These are phyloP conservation scores for Seriola dumerili DNA, from an alignment of 2,113 vertebrate species.

Conservation along the genomic window DNA sequence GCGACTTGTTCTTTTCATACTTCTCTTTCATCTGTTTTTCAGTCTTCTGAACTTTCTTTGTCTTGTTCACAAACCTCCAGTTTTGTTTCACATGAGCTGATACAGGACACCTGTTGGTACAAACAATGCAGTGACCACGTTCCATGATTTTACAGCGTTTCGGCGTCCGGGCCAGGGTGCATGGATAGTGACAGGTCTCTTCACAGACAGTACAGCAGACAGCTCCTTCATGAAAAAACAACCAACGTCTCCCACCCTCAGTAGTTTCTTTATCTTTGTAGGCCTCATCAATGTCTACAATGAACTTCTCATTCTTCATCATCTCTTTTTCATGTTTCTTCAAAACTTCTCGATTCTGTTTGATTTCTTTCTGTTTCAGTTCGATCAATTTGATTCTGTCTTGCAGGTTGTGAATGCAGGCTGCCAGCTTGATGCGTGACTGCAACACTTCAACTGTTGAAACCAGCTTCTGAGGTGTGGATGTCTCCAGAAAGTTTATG, in stretches of 20 bases:
- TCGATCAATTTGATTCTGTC: not conserved
- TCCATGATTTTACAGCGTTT: too few relatives aligned
- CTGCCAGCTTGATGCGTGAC: not conserved
- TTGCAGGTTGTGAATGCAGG: conserved; percentile 28
- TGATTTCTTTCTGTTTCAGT: conserved; percentile 1
- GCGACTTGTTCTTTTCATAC: too few relatives aligned
- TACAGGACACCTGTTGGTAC: too few relatives aligned
- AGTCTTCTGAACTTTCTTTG: too few relatives aligned
- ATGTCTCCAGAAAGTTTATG: not conserved
- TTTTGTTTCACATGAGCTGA: too few relatives aligned
- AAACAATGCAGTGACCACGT: too few relatives aligned
- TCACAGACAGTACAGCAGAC: not conserved
- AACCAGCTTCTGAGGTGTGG: not conserved
- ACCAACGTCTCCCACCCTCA: not conserved
- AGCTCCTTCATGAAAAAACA: not conserved
- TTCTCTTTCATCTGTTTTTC: too few relatives aligned
- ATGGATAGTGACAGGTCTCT: too few relatives aligned
- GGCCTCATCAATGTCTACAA: conserved; percentile 11
- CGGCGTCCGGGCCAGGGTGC: too few relatives aligned
- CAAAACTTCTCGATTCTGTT: not conserved
- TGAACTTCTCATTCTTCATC: conserved; percentile 18
- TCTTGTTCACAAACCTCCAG: too few relatives aligned
- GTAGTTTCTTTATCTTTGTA: not conserved
- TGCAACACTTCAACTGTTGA: not conserved
- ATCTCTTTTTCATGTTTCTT: conserved; percentile 14